phyloP scores from a whole-genome alignment of 2,888 invertebrate genomes.

The Ochropleura plecta region DNA sequence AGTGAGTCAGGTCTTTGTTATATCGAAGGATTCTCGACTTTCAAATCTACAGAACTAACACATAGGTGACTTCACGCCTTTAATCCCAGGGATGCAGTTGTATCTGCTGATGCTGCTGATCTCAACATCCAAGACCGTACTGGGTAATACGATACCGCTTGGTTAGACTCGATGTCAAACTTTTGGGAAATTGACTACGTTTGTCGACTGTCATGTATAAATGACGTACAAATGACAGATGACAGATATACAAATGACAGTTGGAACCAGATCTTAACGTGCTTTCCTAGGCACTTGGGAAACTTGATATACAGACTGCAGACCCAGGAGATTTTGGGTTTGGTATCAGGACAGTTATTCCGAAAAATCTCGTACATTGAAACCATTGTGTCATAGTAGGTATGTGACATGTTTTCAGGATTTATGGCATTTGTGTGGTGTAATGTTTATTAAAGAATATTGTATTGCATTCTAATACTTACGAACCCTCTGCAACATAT shows the following conservation, averaged over 20 bases:
- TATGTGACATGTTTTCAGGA: too few species aligned
- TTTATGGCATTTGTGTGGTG: too few species aligned
- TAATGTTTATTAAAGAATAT: too few species aligned
- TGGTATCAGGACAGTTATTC: neutral
- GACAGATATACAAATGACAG: neutral
- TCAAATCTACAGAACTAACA: neutral
- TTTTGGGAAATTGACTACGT: neutral
- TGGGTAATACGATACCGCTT: neutral
- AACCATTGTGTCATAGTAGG: neutral
- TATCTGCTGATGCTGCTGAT: neutral
- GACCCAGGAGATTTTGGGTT: neutral
- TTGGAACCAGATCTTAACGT: neutral
- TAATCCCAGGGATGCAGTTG: neutral
- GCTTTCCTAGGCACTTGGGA: neutral
- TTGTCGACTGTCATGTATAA: neutral
- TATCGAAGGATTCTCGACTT: neutral
- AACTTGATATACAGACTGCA: neutral
- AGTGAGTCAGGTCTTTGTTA: neutral
- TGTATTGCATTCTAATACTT: too few species aligned
- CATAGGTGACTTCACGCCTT: too few species aligned
- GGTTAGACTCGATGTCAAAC: neutral
- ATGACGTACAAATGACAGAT: too few species aligned
- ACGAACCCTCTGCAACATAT: neutral
- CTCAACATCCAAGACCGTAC: neutral
- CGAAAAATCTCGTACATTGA: neutral